A percentile compares a stretch with the other conserved stretches of the same genome.
Conservation (phyloP, 2,888 invertebrate species). For the Diaprepes abbreviatus region DNA sequence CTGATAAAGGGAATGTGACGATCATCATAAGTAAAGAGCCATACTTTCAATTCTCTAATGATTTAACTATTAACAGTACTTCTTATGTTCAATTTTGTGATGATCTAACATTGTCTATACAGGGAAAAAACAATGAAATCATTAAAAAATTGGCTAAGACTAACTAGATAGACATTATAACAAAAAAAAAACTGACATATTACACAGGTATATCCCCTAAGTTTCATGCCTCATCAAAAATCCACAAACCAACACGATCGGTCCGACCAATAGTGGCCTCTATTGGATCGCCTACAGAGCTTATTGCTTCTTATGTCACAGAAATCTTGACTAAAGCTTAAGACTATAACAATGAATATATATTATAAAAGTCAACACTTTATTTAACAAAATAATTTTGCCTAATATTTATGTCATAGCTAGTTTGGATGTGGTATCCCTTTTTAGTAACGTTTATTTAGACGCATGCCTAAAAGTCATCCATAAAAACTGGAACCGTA, state of each 20-base stretch:
- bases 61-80: too few species aligned
- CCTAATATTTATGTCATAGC: too few species aligned
- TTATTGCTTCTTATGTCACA: background rate
- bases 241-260: background rate
- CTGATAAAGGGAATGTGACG: background rate
- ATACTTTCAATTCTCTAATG: background rate
- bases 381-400: too few species aligned
- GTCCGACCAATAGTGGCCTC: background rate
- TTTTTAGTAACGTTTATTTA: too few species aligned
- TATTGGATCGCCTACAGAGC: background rate
- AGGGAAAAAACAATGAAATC: background rate
- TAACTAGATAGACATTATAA: background rate
- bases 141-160: background rate
- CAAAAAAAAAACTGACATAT: too few species aligned
- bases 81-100: too few species aligned
- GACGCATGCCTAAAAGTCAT: too few species aligned
- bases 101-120: background rate
- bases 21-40: background rate
- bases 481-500: too few species aligned
- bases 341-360: background rate
- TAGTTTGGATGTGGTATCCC: too few species aligned
- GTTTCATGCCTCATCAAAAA: background rate
- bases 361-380: too few species aligned
- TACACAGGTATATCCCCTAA: too few species aligned
- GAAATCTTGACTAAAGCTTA: background rate